phyloP scores from a whole-genome alignment of 2,888 invertebrate genomes.

The Polylopha cassiicola region DNA sequence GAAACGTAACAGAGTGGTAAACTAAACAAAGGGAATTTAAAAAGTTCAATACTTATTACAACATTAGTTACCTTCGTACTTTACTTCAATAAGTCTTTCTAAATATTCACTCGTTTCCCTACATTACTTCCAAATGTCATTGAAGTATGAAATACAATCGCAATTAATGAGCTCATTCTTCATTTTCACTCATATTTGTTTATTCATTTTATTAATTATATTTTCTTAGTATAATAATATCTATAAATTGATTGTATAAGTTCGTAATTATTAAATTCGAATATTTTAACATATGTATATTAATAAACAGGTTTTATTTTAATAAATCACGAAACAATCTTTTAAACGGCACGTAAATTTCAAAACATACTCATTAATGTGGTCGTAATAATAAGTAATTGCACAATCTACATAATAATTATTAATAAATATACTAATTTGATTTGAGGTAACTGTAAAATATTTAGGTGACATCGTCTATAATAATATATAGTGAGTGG shows the following conservation, averaged over 20 bases:
- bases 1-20: conserved; percentile 35
- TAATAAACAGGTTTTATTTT: conserved; percentile 77
- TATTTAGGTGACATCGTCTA: conserved; percentile 27
- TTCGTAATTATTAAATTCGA: conserved; percentile 79
- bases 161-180: conserved; percentile 71
- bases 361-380: conserved; percentile 53
- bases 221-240: conserved; percentile 78
- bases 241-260: conserved; percentile 78
- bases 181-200: conserved; percentile 74
- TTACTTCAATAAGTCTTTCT: conserved; percentile 77
- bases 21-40: conserved; percentile 50
- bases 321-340: conserved; percentile 66
- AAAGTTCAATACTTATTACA: conserved; percentile 67
- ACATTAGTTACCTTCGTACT: conserved; percentile 74
- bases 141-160: conserved; percentile 76
- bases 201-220: conserved; percentile 76
- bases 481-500: too few species aligned
- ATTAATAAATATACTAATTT: conserved; percentile 41
- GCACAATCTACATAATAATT: conserved; percentile 50
- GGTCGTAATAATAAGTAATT: conserved; percentile 57
- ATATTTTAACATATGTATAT: conserved; percentile 79
- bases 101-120: conserved; percentile 76
- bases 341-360: conserved; percentile 54
- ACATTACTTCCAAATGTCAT: conserved; percentile 73
- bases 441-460: conserved; percentile 36